Conservation (phyloP, 2,113 vertebrate species). For the human (Homo sapiens) region GRCh38 chr5:3118501-3119000, state of each 20-base stretch:
- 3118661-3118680: slow-evolving; percentile 84
- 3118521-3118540: slow-evolving; percentile 89
- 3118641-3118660: slow-evolving; percentile 89
- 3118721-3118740: slow-evolving; percentile 88
- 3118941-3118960: slow-evolving; percentile 48
- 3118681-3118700: slow-evolving; percentile 92
- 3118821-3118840: slow-evolving; percentile 74
- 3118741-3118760: slow-evolving; percentile 83
- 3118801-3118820: slow-evolving; percentile 78
- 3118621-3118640: slow-evolving; percentile 92
- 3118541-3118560: slow-evolving; percentile 93
- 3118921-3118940: slow-evolving; percentile 56
- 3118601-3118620: slow-evolving; percentile 83
- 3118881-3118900: slow-evolving; percentile 71
- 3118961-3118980: slow-evolving; percentile 9
- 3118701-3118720: slow-evolving; percentile 92
- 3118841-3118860: slow-evolving; percentile 72
- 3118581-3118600: slow-evolving; percentile 85
- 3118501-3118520: slow-evolving; percentile 84
- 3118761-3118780: slow-evolving; percentile 85
- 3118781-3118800: slow-evolving; percentile 83
- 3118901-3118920: slow-evolving; percentile 63
- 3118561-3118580: slow-evolving; percentile 90
- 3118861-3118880: slow-evolving; percentile 74
- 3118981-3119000: slow-evolving; percentile 54